phyloP scores from a whole-genome alignment of 1,140 invertebrate genomes.

The Drosophila equinoxialis region DNA sequence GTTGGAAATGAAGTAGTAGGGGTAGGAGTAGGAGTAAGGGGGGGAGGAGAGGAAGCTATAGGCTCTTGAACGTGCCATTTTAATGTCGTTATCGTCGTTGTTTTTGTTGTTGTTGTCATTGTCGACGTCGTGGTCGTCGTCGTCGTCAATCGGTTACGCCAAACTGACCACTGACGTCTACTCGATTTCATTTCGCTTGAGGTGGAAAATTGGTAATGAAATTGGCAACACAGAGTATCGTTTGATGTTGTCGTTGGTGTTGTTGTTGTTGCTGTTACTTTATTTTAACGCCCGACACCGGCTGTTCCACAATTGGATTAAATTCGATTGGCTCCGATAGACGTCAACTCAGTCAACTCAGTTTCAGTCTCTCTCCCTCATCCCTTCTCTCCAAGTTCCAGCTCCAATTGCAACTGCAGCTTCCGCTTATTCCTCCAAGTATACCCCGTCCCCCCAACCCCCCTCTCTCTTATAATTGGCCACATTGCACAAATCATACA shows the following conservation, averaged over 20 bases:
- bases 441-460: neutral
- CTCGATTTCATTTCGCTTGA: conserved; percentile 31
- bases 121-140: conserved; percentile 25
- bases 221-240: conserved; percentile 56
- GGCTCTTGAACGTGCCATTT: conserved; percentile 49
- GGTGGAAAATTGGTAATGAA: conserved; percentile 75
- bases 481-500: conserved; percentile 80
- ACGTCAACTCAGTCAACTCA: conserved; percentile 11
- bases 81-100: conserved; percentile 21
- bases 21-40: neutral
- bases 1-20: neutral
- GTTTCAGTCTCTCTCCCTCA: neutral
- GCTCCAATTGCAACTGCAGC: neutral
- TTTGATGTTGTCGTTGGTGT: neutral
- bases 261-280: conserved; percentile 27
- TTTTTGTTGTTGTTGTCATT: neutral
- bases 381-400: conserved; percentile 12
- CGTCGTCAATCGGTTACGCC: conserved; percentile 48
- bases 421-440: neutral
- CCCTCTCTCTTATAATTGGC: conserved; percentile 55
- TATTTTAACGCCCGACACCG: conserved; percentile 46
- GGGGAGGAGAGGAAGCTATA: neutral
- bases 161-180: conserved; percentile 30
- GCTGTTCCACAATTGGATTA: conserved; percentile 43
- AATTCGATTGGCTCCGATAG: conserved; percentile 47